A percentile compares a stretch with the other conserved stretches of the same genome.
phyloP scores from a whole-genome alignment of 2,888 invertebrate genomes.

The Calephelis perditalis region DNA sequence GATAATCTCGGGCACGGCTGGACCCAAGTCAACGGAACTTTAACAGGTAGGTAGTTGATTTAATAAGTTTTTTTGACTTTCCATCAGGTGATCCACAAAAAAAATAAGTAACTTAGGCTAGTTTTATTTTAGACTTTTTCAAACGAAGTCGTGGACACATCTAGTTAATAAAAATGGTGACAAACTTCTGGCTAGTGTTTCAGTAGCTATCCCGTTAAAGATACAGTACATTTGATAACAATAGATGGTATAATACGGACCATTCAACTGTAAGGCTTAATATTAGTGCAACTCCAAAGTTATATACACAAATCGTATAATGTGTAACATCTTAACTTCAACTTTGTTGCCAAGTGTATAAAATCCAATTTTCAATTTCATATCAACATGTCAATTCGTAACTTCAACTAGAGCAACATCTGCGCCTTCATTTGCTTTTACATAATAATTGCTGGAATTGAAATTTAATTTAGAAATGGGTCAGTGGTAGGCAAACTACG shows the following conservation, averaged over 20 bases:
- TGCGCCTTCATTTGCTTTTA: constrained; percentile 26
- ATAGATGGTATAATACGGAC: constrained; percentile 36
- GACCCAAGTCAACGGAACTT: too few relatives aligned
- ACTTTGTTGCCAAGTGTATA: constrained; percentile 24
- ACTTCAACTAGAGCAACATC: constrained; percentile 26
- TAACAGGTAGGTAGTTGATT: too few relatives aligned
- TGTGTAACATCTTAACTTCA: constrained; percentile 25
- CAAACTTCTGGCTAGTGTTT: too few relatives aligned
- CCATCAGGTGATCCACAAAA: too few relatives aligned
- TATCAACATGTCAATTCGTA: constrained; percentile 26
- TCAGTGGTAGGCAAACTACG: neutral
- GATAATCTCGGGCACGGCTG: too few relatives aligned
- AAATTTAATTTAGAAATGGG: constrained; percentile 26
- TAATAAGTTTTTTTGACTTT: too few relatives aligned
- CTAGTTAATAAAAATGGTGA: too few relatives aligned
- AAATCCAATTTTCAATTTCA: constrained; percentile 27
- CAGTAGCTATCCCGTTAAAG: neutral
- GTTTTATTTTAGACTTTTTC: too few relatives aligned
- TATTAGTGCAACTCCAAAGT: constrained; percentile 42
- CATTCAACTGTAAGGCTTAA: constrained; percentile 43
- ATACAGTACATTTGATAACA: constrained; percentile 36
- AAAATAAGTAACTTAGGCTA: too few relatives aligned
- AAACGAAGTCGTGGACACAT: too few relatives aligned
- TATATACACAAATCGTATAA: constrained; percentile 33
- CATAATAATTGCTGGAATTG: constrained; percentile 22